Percentiles rank a stretch among this genome's conserved stretches.
These are phyloP conservation scores for Drosophila robusta DNA, from an alignment of 2,888 invertebrate genomes.

Conservation along the genomic window DNA sequence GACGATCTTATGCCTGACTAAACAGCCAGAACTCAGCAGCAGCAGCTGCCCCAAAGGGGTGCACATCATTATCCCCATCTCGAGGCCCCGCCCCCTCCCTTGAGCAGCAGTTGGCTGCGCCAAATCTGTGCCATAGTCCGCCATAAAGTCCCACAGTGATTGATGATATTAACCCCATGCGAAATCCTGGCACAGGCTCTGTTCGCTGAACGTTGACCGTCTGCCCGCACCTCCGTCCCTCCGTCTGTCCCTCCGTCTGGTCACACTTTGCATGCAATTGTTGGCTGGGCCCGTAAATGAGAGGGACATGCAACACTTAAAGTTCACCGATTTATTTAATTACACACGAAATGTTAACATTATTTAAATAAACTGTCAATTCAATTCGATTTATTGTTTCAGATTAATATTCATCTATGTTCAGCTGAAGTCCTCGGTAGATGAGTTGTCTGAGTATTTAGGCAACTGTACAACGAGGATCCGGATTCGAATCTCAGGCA, in stretches of 20 bases:
- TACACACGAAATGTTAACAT: neutral
- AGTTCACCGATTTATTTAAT: slow-evolving; percentile 7
- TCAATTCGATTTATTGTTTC: too few species aligned
- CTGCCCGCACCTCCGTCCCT: slow-evolving; percentile 4
- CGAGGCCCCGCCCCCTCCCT: neutral
- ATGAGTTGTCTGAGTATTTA: too few species aligned
- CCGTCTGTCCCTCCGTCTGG: slow-evolving; percentile 2
- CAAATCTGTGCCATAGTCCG: slow-evolving; percentile 42
- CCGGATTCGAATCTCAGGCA: too few species aligned
- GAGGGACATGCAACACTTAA: slow-evolving; percentile 26
- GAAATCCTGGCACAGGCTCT: neutral
- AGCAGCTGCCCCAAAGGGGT: slow-evolving; percentile 33
- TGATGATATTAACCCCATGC: slow-evolving; percentile 60
- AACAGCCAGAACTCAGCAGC: slow-evolving; percentile 34
- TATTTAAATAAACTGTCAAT: neutral
- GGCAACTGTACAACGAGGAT: too few species aligned
- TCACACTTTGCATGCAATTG: slow-evolving; percentile 31
- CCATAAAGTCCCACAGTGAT: slow-evolving; percentile 55
- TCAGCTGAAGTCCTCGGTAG: too few species aligned
- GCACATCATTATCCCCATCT: slow-evolving; percentile 36
- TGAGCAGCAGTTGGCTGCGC: neutral
- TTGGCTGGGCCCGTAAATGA: slow-evolving; percentile 13
- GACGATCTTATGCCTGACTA: slow-evolving; percentile 73
- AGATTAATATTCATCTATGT: too few species aligned
- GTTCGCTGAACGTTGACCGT: neutral